These are phyloP conservation scores for Orthonevra nobilis DNA, from an alignment of 2,888 invertebrate species.

Conservation along the genomic window DNA sequence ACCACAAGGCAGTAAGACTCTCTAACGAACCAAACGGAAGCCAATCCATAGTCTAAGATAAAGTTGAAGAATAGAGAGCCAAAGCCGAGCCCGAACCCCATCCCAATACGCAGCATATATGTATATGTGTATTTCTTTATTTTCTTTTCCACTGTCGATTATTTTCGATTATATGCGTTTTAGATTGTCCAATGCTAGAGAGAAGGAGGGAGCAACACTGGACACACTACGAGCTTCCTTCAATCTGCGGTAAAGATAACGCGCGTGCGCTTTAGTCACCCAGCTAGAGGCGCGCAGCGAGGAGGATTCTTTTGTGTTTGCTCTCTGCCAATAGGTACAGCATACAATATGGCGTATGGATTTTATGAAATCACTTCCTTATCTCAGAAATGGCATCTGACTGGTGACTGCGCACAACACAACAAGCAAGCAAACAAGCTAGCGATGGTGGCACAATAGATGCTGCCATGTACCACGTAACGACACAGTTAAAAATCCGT, in stretches of 20 bases:
- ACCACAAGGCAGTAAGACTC: slow-evolving; percentile 15
- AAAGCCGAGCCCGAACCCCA: slow-evolving; percentile 33
- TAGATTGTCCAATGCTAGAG: slow-evolving; percentile 49
- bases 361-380: slow-evolving; percentile 71
- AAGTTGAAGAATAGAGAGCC: not conserved
- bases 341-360: slow-evolving; percentile 66
- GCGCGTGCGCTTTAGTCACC: slow-evolving; percentile 48
- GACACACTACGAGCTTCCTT: slow-evolving; percentile 42
- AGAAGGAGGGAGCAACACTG: slow-evolving; percentile 1
- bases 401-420: slow-evolving; percentile 43
- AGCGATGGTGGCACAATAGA: slow-evolving; percentile 65
- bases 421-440: slow-evolving; percentile 27
- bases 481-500: slow-evolving; percentile 67
- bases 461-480: slow-evolving; percentile 52
- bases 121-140: too few species aligned
- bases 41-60: slow-evolving; percentile 14
- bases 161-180: slow-evolving; percentile 70
- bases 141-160: slow-evolving; percentile 52
- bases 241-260: slow-evolving; percentile 65
- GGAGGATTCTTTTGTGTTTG: slow-evolving; percentile 53
- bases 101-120: slow-evolving; percentile 47
- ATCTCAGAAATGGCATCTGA: slow-evolving; percentile 69
- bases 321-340: not conserved
- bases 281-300: slow-evolving; percentile 4
- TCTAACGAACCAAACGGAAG: slow-evolving; percentile 66